Evolutionary conservation across 2,113 vertebrate species (phyloP).

Genomic region (Ciconia maguari): DNA sequence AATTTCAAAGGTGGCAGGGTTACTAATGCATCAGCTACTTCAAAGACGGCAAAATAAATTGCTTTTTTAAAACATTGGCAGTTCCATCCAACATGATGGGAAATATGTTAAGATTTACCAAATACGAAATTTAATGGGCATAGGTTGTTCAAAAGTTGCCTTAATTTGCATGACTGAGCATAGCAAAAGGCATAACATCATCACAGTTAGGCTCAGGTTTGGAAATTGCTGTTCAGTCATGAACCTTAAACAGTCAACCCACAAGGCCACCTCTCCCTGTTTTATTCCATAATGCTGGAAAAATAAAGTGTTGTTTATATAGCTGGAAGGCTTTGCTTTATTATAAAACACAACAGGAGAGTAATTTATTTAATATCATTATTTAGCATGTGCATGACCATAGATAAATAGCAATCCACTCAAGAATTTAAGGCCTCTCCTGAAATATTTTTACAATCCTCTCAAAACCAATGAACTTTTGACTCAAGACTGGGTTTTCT

Average conservation of each 20-base stretch:
- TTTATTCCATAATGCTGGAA: conserved; percentile 29
- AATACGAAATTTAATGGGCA: conserved; percentile 4
- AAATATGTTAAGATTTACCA: background rate
- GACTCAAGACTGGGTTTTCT: background rate
- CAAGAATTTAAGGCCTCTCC: conserved; percentile 7
- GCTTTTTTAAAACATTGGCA: background rate
- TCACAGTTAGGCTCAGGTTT: background rate
- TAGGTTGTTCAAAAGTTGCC: background rate
- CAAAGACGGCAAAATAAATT: conserved; percentile 39
- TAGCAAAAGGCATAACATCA: background rate
- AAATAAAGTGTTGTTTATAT: conserved; percentile 34
- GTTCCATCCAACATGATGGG: background rate
- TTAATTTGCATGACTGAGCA: background rate
- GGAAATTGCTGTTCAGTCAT: conserved; percentile 11
- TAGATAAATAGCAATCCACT: conserved; percentile 16
- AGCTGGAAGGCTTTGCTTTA: conserved; percentile 19
- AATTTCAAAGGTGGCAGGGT: conserved; percentile 52
- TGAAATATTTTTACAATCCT: conserved; percentile 17
- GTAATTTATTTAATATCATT: conserved; percentile 25
- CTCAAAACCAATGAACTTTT: conserved; percentile 15
- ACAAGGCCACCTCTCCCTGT: background rate
- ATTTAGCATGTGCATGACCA: conserved; percentile 24
- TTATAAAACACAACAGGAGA: conserved; percentile 30
- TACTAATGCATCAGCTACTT: conserved; percentile 50
- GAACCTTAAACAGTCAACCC: background rate